Base-by-base conservation (phyloP, 2,888 invertebrate genomes). In the Tinea pellionella region DNA sequence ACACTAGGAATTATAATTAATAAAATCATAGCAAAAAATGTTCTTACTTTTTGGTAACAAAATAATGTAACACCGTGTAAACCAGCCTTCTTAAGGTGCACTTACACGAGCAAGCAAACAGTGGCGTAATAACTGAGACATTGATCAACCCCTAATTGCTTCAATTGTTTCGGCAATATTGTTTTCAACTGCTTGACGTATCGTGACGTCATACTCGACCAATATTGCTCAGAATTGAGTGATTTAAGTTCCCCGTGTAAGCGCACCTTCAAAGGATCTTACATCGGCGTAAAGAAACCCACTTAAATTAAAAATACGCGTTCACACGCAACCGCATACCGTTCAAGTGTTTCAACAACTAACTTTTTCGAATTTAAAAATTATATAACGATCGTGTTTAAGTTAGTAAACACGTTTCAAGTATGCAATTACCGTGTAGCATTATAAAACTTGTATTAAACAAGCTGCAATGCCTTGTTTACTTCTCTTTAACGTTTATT, bases 1-100 rank as follows among this genome's bases (percentile, higher is more conserved):
- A 53, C 53, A 53, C 53, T 53, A 47, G 16, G 47, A 16, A 53
- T 53, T 53, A 18, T 19, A 18, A 18, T 19, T 12, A 53, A 53
- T n/a, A 53, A 53, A 53, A 18, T 7, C 18, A 24, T 24, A 53
- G 24, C 19, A 24, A 53, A 53, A 24, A 37, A 37, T 24, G 47
- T 47, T 47, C 24, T 24, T 24, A 24, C 24, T 24, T 53, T 53
- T 53, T 53, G 53, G 53, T 53, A 53, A 53, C 53, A 24, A 53
- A 18, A 16, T 24, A 42, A 42, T 24, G 24, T 24, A 24, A 24
- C 24, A 6, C 24, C 24, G n/a, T n/a, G n/a, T n/a, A n/a, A n/a
- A n/a, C n/a, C n/a, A n/a, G n/a, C n/a, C n/a, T n/a, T n/a, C n/a
- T n/a, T n/a, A n/a, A n/a, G n/a, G n/a, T n/a, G n/a, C n/a, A n/a